phyloP scores from a whole-genome alignment of 2,113 vertebrate species.

The Mesembrinibis cayennensis region DNA sequence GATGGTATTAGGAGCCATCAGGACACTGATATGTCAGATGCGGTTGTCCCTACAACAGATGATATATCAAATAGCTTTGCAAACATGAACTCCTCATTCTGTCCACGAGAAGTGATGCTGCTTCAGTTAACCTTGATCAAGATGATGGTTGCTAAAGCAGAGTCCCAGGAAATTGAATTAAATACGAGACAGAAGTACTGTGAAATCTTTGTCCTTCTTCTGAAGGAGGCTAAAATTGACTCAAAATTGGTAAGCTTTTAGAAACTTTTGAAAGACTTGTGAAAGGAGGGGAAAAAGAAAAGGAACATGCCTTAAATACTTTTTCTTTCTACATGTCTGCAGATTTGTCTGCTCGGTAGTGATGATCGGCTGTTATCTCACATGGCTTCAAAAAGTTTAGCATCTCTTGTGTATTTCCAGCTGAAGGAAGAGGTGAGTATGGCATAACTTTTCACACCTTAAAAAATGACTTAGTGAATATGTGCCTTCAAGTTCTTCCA shows the following conservation, averaged over 20 bases:
- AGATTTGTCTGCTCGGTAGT: constrained; percentile 70
- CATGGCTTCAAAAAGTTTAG: constrained; percentile 80
- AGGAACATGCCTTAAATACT: neutral
- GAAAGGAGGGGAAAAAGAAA: neutral
- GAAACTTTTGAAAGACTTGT: neutral
- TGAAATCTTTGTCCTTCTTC: constrained; percentile 65
- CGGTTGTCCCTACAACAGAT: neutral
- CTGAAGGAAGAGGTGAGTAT: constrained; percentile 78
- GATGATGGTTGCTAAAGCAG: constrained; percentile 63
- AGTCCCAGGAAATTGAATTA: constrained; percentile 19
- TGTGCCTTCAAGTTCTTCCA: neutral
- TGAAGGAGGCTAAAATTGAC: constrained; percentile 75
- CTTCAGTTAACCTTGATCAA: constrained; percentile 79
- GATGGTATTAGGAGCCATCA: neutral
- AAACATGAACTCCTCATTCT: neutral
- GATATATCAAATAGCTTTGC: neutral
- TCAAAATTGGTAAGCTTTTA: constrained; percentile 79
- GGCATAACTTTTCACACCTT: neutral
- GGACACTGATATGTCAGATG: neutral
- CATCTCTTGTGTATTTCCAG: constrained; percentile 76
- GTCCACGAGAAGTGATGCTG: constrained; percentile 62
- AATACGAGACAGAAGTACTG: constrained; percentile 45
- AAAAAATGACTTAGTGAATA: neutral
- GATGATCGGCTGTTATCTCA: constrained; percentile 80
- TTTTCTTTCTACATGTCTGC: neutral